These are phyloP conservation scores for Bradynema listronoti DNA, from an alignment of 1,140 invertebrate genomes.

Conservation along the genomic window DNA sequence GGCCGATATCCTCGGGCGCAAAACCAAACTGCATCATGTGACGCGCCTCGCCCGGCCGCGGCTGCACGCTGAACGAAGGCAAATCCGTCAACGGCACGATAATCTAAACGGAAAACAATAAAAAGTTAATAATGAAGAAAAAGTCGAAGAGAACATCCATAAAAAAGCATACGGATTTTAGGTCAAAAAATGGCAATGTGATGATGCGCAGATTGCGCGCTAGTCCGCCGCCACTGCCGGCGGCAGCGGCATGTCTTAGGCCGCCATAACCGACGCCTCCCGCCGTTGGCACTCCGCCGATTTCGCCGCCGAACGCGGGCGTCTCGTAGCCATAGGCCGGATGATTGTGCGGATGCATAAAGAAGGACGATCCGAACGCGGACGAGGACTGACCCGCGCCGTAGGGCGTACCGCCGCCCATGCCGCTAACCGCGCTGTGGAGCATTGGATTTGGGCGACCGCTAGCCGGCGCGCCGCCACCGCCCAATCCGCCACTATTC, in stretches of 20 bases:
- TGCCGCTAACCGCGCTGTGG: neutral
- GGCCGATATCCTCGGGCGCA: slow-evolving; percentile 11
- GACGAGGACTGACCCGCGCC: too few species aligned
- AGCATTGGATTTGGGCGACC: neutral
- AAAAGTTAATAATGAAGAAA: neutral
- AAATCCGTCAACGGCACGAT: slow-evolving; percentile 26
- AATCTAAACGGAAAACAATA: slow-evolving; percentile 8
- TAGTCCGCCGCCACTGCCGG: slow-evolving; percentile 11
- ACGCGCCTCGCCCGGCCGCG: slow-evolving; percentile 21
- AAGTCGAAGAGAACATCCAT: too few species aligned
- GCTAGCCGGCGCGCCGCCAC: too few species aligned
- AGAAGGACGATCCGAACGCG: too few species aligned
- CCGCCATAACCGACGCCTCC: neutral
- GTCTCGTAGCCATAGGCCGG: too few species aligned
- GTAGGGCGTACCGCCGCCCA: neutral
- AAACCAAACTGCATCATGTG: slow-evolving; percentile 3
- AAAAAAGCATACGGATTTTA: neutral
- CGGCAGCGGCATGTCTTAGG: slow-evolving; percentile 5
- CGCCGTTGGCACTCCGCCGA: neutral
- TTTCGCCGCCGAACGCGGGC: neutral
- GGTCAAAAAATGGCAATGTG: slow-evolving; percentile 27
- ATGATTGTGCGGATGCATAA: too few species aligned
- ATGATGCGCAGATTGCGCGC: slow-evolving; percentile 16
- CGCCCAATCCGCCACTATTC: too few species aligned
- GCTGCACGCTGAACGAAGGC: slow-evolving; percentile 16